A percentile compares a stretch with the other conserved stretches of the same genome.
phyloP scores from a whole-genome alignment of 2,888 invertebrate species.

The Drosophila mimica region DNA sequence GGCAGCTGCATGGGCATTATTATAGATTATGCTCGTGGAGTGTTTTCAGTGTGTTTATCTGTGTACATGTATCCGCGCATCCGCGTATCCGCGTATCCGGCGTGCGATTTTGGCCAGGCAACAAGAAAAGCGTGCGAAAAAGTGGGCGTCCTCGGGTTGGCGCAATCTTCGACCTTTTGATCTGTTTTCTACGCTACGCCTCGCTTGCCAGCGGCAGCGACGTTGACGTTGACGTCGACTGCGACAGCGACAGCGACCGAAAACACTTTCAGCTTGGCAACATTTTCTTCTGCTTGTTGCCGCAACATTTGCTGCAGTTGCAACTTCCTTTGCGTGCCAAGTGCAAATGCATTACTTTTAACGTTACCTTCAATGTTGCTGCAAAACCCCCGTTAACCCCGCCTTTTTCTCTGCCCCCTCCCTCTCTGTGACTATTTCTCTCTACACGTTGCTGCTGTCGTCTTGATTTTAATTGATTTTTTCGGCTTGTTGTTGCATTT shows the following conservation, averaged over 20 bases:
- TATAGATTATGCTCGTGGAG: conserved; percentile 59
- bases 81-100: conserved; percentile 67
- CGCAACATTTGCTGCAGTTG: conserved; percentile 63
- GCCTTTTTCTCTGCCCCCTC: neutral
- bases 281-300: conserved; percentile 32
- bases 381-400: neutral
- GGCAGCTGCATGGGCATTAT: conserved; percentile 54
- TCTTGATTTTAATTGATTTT: conserved; percentile 75
- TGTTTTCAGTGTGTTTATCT: conserved; percentile 58
- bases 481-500: conserved; percentile 41
- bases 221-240: neutral
- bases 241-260: conserved; percentile 20
- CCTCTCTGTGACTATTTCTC: neutral
- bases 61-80: conserved; percentile 48
- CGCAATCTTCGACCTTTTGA: conserved; percentile 81
- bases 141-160: conserved; percentile 77
- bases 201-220: conserved; percentile 33
- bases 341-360: conserved; percentile 78
- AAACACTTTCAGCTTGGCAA: conserved; percentile 27
- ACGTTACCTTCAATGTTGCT: conserved; percentile 70
- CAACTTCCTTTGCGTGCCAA: conserved; percentile 81
- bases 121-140: conserved; percentile 76
- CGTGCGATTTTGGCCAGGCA: conserved; percentile 29
- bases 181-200: conserved; percentile 69
- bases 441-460: conserved; percentile 44